Percentiles rank a stretch among this genome's conserved stretches.
These are phyloP conservation scores for Porites australiensis DNA, from an alignment of 64 coral and sea anemone genomes.

Conservation along the genomic window DNA sequence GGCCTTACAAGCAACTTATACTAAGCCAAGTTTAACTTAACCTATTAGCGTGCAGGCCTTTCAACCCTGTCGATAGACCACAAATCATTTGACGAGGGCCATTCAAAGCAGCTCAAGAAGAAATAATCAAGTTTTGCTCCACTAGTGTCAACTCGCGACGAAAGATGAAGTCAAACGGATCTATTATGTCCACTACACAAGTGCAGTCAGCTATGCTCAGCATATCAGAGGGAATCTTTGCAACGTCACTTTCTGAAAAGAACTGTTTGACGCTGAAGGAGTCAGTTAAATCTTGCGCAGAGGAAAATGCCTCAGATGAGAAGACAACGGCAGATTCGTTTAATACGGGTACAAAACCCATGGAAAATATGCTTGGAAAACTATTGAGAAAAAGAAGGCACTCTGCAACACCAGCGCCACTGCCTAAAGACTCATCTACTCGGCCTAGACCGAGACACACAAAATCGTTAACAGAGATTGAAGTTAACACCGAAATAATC, in stretches of 20 bases:
- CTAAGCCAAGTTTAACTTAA: no score
- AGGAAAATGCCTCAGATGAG: background rate
- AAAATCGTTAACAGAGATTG: constrained; percentile 30
- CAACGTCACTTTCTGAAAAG: constrained; percentile 11
- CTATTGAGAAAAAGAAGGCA: constrained; percentile 27
- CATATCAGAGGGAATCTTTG: constrained; percentile 27
- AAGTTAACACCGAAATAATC: constrained; percentile 21
- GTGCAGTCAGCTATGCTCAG: constrained; percentile 6
- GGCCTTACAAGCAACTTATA: no score
- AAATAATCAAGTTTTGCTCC: background rate
- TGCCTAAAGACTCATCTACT: background rate
- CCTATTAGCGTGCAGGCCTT: background rate
- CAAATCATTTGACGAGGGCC: background rate
- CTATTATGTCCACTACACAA: constrained; percentile 5
- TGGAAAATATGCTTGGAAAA: background rate
- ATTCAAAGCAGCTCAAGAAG: background rate
- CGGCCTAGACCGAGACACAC: background rate
- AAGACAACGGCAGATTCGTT: background rate
- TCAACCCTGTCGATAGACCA: background rate
- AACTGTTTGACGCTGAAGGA: constrained; percentile 16
- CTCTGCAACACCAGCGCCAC: background rate
- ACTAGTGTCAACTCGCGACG: background rate
- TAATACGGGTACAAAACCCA: no score
- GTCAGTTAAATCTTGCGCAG: background rate
- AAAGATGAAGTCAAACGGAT: constrained; percentile 41